phyloP scores from a whole-genome alignment of 1,140 invertebrate genomes.

The Heliconius hermathena region DNA sequence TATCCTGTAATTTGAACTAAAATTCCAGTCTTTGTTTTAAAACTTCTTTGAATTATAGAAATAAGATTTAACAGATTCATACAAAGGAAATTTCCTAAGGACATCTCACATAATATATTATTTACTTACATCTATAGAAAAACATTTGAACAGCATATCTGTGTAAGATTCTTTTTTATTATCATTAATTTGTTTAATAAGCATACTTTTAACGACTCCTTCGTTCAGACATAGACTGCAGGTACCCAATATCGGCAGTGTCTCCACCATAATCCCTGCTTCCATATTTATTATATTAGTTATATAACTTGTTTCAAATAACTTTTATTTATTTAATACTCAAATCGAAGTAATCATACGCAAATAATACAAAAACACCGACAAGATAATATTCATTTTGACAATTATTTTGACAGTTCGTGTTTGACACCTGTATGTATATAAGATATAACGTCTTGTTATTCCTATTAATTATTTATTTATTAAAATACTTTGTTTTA shows the following conservation, averaged over 20 bases:
- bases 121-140: constrained; percentile 69
- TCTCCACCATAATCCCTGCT: constrained; percentile 64
- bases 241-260: constrained; percentile 61
- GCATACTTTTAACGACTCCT: constrained; percentile 70
- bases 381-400: constrained; percentile 13
- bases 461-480: background rate
- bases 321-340: constrained; percentile 16
- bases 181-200: constrained; percentile 51
- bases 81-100: background rate
- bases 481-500: no score
- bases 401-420: constrained; percentile 17
- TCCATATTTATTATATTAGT: constrained; percentile 42
- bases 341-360: constrained; percentile 7
- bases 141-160: constrained; percentile 66
- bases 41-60: background rate
- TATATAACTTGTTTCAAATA: constrained; percentile 17
- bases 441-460: constrained; percentile 6
- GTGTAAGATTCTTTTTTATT: constrained; percentile 54
- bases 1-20: background rate
- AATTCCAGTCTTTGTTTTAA: background rate
- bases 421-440: constrained; percentile 14
- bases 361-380: constrained; percentile 28
- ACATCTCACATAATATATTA: background rate
- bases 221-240: constrained; percentile 70
- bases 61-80: background rate